These are phyloP conservation scores for Biston stratarius DNA, from an alignment of 2,888 invertebrate genomes.

Conservation along the genomic window DNA sequence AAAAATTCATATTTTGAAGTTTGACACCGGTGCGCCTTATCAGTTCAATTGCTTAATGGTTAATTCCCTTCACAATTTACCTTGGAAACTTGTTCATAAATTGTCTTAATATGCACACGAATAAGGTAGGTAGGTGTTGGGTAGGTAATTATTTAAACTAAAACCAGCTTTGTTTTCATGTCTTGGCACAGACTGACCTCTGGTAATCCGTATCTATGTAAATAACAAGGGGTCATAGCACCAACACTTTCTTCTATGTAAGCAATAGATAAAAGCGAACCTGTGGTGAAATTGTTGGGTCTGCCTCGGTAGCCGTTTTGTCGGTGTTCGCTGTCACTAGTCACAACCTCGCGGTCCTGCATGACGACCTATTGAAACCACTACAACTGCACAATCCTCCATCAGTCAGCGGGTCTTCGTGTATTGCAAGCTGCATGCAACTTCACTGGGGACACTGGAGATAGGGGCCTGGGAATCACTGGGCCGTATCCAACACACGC, in stretches of 20 bases:
- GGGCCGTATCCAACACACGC: constrained; percentile 77
- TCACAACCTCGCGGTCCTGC: constrained; percentile 73
- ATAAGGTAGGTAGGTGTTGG: constrained; percentile 38
- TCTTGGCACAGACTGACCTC: constrained; percentile 18
- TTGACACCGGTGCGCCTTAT: constrained; percentile 52
- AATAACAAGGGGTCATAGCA: constrained; percentile 7
- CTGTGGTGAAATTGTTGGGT: constrained; percentile 77
- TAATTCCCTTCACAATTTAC: constrained; percentile 72
- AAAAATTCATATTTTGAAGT: constrained; percentile 38
- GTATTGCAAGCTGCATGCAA: constrained; percentile 59
- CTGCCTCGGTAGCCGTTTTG: constrained; percentile 78
- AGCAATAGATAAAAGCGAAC: constrained; percentile 57
- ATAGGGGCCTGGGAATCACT: constrained; percentile 65
- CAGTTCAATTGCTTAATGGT: constrained; percentile 48
- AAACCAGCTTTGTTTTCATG: constrained; percentile 36
- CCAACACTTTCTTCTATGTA: background rate
- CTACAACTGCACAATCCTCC: constrained; percentile 72
- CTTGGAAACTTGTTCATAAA: constrained; percentile 66
- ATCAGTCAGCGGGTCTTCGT: constrained; percentile 69
- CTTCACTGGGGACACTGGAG: constrained; percentile 49
- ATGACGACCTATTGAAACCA: constrained; percentile 71
- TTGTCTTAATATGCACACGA: constrained; percentile 47
- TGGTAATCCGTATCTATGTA: constrained; percentile 7
- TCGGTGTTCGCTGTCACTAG: constrained; percentile 68
- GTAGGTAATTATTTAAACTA: constrained; percentile 47